Evolutionary conservation across 2,888 invertebrate species (phyloP).

Genomic region (Autographa gamma): DNA sequence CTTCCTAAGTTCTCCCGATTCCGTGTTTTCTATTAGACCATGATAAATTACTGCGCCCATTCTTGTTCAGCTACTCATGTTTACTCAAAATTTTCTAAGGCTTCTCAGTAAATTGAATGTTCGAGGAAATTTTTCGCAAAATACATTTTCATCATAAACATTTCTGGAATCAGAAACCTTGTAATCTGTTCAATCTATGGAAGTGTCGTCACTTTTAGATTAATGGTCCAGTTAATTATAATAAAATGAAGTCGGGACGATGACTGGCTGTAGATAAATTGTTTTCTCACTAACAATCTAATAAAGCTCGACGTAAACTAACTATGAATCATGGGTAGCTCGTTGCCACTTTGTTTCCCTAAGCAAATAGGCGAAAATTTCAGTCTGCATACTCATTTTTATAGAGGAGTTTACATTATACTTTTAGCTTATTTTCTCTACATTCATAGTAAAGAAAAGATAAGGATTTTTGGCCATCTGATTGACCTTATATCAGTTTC

Average conservation of each 20-base stretch:
- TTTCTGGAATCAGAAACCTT: conserved; percentile 25
- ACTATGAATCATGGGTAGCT: conserved; percentile 23
- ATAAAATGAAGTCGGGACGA: conserved; percentile 42
- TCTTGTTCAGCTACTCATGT: conserved; percentile 1
- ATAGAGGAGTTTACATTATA: neutral
- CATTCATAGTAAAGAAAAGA: no score
- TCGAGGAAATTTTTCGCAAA: conserved; percentile 29
- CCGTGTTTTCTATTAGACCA: conserved; percentile 5
- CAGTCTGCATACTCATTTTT: neutral
- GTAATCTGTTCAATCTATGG: conserved; percentile 45
- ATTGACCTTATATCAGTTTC: no score
- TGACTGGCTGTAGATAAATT: conserved; percentile 47
- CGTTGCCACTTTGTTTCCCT: neutral
- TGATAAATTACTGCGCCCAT: conserved; percentile 23
- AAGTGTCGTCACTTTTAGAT: conserved; percentile 48
- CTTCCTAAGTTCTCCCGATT: neutral
- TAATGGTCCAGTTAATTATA: conserved; percentile 52
- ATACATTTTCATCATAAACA: conserved; percentile 34
- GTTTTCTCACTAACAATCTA: conserved; percentile 36
- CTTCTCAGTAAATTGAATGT: conserved; percentile 18
- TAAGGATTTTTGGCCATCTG: no score
- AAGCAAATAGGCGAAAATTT: neutral
- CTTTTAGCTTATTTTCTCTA: neutral
- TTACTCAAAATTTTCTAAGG: conserved; percentile 22
- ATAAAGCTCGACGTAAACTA: conserved; percentile 30